Percentiles rank a stretch among this genome's conserved stretches.
Evolutionary conservation across 2,888 invertebrate species (phyloP).

Genomic region (Xestia sexstrigata): DNA sequence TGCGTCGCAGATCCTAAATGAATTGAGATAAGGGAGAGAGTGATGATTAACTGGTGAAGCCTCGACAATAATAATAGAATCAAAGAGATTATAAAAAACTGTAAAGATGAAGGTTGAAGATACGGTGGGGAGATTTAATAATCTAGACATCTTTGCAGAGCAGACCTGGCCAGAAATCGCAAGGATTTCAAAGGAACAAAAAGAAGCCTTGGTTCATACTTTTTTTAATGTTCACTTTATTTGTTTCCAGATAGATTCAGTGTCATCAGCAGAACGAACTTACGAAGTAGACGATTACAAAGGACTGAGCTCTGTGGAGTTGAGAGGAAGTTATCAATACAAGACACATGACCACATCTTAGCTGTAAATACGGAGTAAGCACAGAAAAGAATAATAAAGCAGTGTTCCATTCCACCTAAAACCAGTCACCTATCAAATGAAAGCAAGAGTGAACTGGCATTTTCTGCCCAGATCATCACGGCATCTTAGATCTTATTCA

Average conservation of each 20-base stretch:
- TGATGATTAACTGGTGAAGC: too few relatives aligned
- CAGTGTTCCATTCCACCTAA: too few relatives aligned
- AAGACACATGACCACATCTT: slow-evolving; percentile 84
- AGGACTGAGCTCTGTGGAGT: slow-evolving; percentile 78
- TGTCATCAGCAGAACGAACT: slow-evolving; percentile 82
- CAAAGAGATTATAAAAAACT: background rate
- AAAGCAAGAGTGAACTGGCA: too few relatives aligned
- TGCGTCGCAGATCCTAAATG: too few relatives aligned
- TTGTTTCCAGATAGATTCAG: slow-evolving; percentile 82
- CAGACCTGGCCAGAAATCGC: background rate
- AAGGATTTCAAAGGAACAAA: background rate
- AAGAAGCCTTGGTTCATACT: background rate
- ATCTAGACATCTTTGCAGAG: background rate
- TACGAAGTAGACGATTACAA: slow-evolving; percentile 80
- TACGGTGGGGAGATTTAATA: background rate
- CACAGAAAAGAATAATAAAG: too few relatives aligned
- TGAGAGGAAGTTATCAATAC: slow-evolving; percentile 82
- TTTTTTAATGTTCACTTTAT: background rate
- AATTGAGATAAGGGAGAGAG: too few relatives aligned
- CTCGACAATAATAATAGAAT: too few relatives aligned
- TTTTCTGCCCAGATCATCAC: background rate
- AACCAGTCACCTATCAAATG: too few relatives aligned
- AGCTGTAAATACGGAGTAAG: slow-evolving; percentile 84
- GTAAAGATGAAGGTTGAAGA: background rate
- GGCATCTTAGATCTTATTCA: too few relatives aligned